These are phyloP conservation scores for Dicrurus megarhynchus DNA, from an alignment of 2,113 vertebrate genomes.

Conservation along the genomic window DNA sequence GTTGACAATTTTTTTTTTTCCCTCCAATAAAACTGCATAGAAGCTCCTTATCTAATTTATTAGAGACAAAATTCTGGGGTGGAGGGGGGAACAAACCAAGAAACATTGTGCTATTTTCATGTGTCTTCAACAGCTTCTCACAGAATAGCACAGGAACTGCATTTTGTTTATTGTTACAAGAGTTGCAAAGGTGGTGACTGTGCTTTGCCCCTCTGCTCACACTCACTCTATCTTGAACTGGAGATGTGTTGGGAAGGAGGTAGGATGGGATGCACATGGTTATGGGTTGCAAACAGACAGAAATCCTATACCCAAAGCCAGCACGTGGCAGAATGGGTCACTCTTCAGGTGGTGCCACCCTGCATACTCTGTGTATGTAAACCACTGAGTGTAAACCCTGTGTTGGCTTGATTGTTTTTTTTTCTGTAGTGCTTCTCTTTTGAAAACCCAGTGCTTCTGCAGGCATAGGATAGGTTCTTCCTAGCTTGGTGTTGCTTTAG, in stretches of 20 bases:
- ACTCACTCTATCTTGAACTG: fast-evolving
- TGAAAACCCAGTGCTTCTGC: background rate
- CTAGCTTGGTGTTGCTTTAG: background rate
- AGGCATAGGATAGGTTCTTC: background rate
- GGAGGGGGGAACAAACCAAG: background rate
- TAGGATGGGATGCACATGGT: background rate
- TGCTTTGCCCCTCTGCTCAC: background rate
- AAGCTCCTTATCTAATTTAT: background rate
- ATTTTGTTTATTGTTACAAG: background rate
- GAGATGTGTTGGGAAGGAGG: background rate
- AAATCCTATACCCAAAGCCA: background rate
- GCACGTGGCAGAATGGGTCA: background rate
- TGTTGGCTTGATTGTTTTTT: background rate
- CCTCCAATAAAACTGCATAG: background rate
- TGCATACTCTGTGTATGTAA: background rate
- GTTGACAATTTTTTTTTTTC: background rate
- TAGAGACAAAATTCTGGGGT: fast-evolving
- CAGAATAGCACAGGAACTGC: background rate
- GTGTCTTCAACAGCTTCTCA: background rate
- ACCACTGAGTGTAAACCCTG: background rate
- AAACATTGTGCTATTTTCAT: background rate
- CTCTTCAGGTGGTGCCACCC: background rate
- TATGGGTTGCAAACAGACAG: background rate
- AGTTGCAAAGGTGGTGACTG: background rate
- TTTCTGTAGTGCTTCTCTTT: background rate